These are phyloP conservation scores for Peucedramus taeniatus DNA, from an alignment of 2,113 vertebrate species.

Conservation along the genomic window DNA sequence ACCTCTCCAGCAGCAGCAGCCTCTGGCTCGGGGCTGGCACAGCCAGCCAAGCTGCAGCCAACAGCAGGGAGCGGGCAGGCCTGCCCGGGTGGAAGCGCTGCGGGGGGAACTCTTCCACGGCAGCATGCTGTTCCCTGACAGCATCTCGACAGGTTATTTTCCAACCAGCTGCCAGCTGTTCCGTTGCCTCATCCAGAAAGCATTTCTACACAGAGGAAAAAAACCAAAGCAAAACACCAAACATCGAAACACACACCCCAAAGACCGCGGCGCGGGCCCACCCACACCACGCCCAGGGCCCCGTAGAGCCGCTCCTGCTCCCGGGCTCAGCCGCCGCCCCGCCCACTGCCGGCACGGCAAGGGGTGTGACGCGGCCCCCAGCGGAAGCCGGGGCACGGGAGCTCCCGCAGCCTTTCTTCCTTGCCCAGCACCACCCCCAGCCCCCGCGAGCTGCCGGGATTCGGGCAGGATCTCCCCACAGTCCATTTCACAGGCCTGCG, in stretches of 20 bases:
- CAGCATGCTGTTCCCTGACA: background rate
- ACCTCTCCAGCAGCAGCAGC: background rate
- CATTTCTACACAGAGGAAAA: no score
- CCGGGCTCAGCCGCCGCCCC: background rate
- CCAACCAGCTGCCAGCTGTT: no score
- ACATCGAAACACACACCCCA: fast-evolving
- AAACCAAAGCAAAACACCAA: background rate
- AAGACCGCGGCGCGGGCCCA: background rate
- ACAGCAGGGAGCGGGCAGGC: background rate
- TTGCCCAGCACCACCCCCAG: no score
- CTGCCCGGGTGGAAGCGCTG: background rate
- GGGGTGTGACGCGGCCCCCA: background rate
- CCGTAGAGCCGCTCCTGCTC: background rate
- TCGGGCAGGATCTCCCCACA: background rate
- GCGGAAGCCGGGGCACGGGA: no score
- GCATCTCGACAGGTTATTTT: background rate
- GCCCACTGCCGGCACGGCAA: background rate
- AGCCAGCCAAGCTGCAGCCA: background rate
- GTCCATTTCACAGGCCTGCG: fast-evolving
- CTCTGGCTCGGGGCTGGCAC: no score
- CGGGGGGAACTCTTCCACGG: no score
- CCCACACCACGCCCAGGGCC: background rate
- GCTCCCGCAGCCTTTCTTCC: no score
- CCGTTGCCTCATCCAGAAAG: no score
- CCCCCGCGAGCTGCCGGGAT: no score